Base-by-base conservation (phyloP, 2,113 vertebrate genomes). In the Microcebus tavaratra region DNA sequence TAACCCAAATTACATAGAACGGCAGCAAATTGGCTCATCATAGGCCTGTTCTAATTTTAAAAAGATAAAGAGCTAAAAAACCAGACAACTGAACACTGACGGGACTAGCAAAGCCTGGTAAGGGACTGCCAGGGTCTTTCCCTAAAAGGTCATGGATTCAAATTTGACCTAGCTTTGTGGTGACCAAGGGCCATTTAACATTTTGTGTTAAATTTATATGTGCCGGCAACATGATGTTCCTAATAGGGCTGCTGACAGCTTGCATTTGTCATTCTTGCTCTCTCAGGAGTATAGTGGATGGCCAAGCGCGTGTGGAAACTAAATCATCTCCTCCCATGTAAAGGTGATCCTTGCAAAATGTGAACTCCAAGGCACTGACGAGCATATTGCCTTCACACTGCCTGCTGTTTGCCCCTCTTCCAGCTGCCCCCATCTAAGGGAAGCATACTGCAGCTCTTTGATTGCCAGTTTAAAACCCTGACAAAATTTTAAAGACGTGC, bases 21-120 rank as follows among this genome's bases (percentile, higher is more conserved):
- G 23, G 92, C 90, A 95, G 94, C 97, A 98, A 98, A 98, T 75
- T 98, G 94, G 97, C 97, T 98, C 97, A 97, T 98, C 31, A 42
- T 94, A 96, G 97, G 94, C 97, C 97, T 96, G 84, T 96, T 97
- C 96, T 96, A 97, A 97, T 98, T 97, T 98, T 98, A 98, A 98
- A 98, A 98, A 94, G 95, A 98, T 96, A 98, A 98, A 98, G 95
- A 85, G 98, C 87, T 89, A 89, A 97, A 97, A 78, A 95, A 80
- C 27, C 94, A 94, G 95, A 97, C 70, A 97, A 94, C 90, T 82
- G 96, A 94, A 76, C 94, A 91, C 73, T 39, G 85, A 82, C 97
- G 87, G 91, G 94, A 96, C 97, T 92, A 94, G 96, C 97, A 83
- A 96, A 94, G 61, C 63, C 87, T 97, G 87, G 96, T 94, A 96